phyloP scores from a whole-genome alignment of 2,797 vertebrate species.

The Eulemur mongoz region DNA sequence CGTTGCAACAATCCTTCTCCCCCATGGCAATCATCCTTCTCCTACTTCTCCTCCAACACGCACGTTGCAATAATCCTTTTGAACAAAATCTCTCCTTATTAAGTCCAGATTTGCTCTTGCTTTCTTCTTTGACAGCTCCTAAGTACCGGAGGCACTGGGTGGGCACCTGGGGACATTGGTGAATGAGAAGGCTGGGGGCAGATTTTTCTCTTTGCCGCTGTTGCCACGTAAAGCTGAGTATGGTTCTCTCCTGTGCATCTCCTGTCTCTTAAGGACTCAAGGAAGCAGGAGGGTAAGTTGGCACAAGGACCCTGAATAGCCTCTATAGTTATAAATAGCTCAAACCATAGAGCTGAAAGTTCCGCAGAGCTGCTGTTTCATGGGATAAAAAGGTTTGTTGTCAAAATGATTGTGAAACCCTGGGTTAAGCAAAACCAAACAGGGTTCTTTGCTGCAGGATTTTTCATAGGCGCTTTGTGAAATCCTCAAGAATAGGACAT shows the following conservation, averaged over 20 bases:
- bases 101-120: neutral
- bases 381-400: neutral
- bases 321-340: neutral
- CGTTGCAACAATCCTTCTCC: neutral
- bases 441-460: neutral
- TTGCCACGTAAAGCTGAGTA: neutral
- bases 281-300: neutral
- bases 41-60: neutral
- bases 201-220: neutral
- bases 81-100: neutral
- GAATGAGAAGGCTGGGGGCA: neutral
- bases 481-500: neutral
- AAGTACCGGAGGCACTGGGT: accelerated
- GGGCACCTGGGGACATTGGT: neutral
- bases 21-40: neutral
- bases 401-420: neutral
- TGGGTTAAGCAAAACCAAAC: neutral
- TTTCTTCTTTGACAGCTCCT: neutral
- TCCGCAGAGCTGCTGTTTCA: neutral
- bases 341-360: accelerated
- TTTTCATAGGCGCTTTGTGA: neutral
- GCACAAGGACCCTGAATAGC: neutral
- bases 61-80: neutral
- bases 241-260: neutral
- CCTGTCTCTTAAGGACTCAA: neutral